Base-by-base conservation (phyloP, 2,888 invertebrate genomes). In the Monochamus alternatus region DNA sequence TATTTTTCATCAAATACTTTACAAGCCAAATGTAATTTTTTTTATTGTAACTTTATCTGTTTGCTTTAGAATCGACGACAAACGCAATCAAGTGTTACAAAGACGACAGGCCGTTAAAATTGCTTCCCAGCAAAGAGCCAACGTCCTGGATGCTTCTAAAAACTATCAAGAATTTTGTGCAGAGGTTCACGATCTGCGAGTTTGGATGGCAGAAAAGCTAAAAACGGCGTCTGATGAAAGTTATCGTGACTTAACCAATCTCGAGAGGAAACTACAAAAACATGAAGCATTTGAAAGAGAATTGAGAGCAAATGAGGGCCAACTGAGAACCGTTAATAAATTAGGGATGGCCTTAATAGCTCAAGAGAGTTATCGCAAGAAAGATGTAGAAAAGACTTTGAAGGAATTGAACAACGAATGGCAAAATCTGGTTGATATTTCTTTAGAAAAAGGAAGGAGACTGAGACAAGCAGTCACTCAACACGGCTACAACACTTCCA, bases 261-360 rank as follows among this genome's bases (percentile, higher is more conserved):
- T 97, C 79, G 97, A 97, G 81, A 92, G 97, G 0, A 98, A 98
- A 87, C 89, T 98, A 1, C 97, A 98, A 89, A 98, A 98, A 86
- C 99, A 99, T 87, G 97, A 98, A 88, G 98, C 98, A 0, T 98
- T 99, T 86, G 98, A 98, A 85, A 91, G 98, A 0, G 99, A 99
- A 87, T 89, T 99, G 30, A 93, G 96, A 65, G 97, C 98, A 0
- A 99, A 98, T 85, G 97, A 98, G 88, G 97, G 97, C 12, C 96
- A 98, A 84, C 90, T 98, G 9, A 90, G 97, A 67, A 94, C 94
- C 31, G 95, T 98, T 0, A 96, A 96, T 82, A 96, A 96, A 85
- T 92, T 93, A 74, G 96, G 95, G 2, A 92, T 95, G 84, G 92
- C 92, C 1, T 88, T 97, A 78, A 92, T 96, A 75, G 92, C 92